A percentile compares a stretch with the other conserved stretches of the same genome.
Conservation (phyloP, 2,797 vertebrate species). For the Lepidocolaptes lacrymiger region DNA sequence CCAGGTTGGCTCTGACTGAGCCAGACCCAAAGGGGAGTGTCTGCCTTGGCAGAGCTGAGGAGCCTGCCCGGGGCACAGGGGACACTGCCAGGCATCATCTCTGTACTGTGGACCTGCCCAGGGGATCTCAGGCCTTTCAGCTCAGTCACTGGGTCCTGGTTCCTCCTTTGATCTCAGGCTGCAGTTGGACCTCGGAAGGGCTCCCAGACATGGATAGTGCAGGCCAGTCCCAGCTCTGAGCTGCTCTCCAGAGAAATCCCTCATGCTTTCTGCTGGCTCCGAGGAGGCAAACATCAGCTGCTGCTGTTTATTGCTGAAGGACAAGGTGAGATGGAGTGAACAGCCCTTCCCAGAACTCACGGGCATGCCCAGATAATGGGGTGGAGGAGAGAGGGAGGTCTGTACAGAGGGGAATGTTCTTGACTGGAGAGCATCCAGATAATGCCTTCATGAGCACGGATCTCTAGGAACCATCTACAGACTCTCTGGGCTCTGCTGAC, state of each 20-base stretch:
- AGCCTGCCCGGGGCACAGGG: background rate
- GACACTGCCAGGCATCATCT: rapidly evolving
- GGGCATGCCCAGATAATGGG: rapidly evolving
- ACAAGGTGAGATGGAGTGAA: background rate
- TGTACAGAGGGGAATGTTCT: background rate
- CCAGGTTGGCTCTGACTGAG: background rate
- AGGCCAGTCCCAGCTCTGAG: background rate
- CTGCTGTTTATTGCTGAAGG: background rate
- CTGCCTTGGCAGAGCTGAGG: background rate
- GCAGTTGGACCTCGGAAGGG: background rate
- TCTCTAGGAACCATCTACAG: background rate
- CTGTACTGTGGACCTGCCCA: rapidly evolving
- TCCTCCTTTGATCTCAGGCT: background rate
- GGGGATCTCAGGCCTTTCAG: background rate
- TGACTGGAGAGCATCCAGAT: background rate
- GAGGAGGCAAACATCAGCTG: background rate
- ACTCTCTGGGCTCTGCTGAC: background rate
- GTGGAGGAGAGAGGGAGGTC: background rate
- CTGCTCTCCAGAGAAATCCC: background rate
- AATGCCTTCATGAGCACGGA: background rate
- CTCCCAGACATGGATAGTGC: background rate
- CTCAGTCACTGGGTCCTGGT: rapidly evolving
- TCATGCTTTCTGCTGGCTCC: rapidly evolving
- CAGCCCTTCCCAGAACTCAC: background rate
- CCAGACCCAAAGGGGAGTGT: rapidly evolving